Evolutionary conservation across 1,140 invertebrate species (phyloP), one percentile per base, ranked within the genome.

Genomic region (Luehdorfia chinensis): DNA sequence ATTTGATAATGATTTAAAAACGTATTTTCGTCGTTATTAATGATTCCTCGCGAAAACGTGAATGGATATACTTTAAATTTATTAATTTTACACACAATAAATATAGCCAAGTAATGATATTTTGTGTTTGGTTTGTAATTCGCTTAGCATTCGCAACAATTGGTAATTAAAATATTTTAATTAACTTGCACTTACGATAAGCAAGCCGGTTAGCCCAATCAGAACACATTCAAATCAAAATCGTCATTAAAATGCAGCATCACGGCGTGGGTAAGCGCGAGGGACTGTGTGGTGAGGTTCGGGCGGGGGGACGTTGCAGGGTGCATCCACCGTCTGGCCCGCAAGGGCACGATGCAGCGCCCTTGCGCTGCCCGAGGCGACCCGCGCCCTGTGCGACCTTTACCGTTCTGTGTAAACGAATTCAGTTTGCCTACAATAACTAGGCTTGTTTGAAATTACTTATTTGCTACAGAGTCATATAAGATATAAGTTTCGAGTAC

Each of bases 311-410:
- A 19, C 47, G 49, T 59, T 70, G 64, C 66, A 68, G 67, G 64
- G 73, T 73, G 64, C 66, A 74, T 75, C 68, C 64, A 71, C 70
- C 63, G 72, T 72, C 66, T 66, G 69, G 59, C 54, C 49, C 27
- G 63, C 75, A 79, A 79, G 75, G 75, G 71, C 75, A 68, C 37
- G 48, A 41, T 73, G 68, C 64, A 71, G 60, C 66, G 71, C 64
- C 75, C 75, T 75, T 67, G 66, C 62, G 59, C 33, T 57, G 65
- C 50, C 68, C 68, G 64, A 58, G 49, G 41, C 55, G 59, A 34
- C 57, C 31, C 32, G 36, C 52, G 47, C 47, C 55, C 48, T 36
- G 30, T 5, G 18, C 57, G 52, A 61, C 62, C 55, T 58, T 52
- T 34, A 34, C 48, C 41, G 43, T 41, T 54, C 52, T 50, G 44